Percentiles rank a stretch among this genome's conserved stretches.
Conservation (phyloP, 2,797 vertebrate species). For the Neomorphus geoffroyi region DNA sequence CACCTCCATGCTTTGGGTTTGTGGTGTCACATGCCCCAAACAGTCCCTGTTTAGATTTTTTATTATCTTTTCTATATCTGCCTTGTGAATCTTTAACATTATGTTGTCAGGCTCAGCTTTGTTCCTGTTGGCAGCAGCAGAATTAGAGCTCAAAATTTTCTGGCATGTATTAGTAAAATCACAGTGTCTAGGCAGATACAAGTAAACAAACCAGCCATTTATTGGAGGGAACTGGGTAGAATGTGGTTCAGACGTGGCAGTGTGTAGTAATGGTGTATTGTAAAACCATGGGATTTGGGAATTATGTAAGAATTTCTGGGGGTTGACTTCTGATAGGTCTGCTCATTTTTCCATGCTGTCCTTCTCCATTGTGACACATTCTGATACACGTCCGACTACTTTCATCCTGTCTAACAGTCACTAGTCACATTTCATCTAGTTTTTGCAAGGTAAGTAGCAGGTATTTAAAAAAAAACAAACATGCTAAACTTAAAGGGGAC, state of each 20-base stretch:
- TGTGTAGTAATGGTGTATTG: neutral
- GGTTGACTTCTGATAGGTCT: neutral
- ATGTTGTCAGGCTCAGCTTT: neutral
- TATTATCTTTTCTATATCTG: neutral
- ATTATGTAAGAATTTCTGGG: neutral
- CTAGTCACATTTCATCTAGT: neutral
- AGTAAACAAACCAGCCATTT: neutral
- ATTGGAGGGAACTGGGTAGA: neutral
- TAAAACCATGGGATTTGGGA: neutral
- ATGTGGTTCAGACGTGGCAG: neutral
- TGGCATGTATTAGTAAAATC: neutral
- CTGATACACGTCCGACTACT: neutral
- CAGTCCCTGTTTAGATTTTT: neutral
- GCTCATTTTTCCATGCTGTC: neutral
- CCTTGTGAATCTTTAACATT: neutral
- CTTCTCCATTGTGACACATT: neutral
- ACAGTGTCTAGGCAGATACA: neutral
- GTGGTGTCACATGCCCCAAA: neutral
- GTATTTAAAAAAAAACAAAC: neutral
- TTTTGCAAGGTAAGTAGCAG: neutral
- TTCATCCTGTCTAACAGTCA: neutral
- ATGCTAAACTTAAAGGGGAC: neutral
- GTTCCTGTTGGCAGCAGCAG: neutral
- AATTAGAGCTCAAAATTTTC: neutral
- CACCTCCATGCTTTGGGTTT: neutral